Base-by-base conservation (phyloP, 2,888 invertebrate species). In the Onchidella celtica region DNA sequence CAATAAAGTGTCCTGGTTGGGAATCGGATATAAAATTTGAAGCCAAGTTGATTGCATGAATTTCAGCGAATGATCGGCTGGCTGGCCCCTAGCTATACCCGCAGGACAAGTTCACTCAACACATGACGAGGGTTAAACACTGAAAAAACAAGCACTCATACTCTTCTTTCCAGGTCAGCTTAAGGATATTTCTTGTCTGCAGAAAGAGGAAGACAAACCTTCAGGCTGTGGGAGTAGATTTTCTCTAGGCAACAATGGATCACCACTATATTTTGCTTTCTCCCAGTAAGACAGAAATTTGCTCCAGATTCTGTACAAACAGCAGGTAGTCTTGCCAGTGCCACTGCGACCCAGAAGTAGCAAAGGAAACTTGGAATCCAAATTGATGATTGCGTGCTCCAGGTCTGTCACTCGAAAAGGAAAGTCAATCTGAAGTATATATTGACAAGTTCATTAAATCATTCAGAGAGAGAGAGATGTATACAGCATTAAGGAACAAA, bases 241-340 rank as follows among this genome's bases (percentile, higher is more conserved):
- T 6, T 34, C 9, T 32, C 72, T 59, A 68, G 74, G 68, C 24
- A 78, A 38, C 21, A 72, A 34, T 6, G 66, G 59, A 27, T 36
- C 36, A 4, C 27, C 66, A 17, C 6, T 32, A 27, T 27, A 65
- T 59, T 9, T 36, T 29, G 61, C 75, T 29, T 75, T 27, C n/a
- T 75, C 77, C 91, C 91, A 91, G 82, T 91, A 91, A 6, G 82
- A 72, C 34, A 89, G 82, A 84, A 90, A 91, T 32, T 85, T 84
- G 55, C 86, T 86, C 90, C 91, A 91, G 34, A 91, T 83, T 36
- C 91, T 83, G 82, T 91, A 91, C 83, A 91, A 82, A 65, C 91
- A 91, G 72, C 91, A 90, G 0, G 91, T 91, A 17, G 91, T 91
- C 83, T 91, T 91, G 2, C 91, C 91, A 29, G 91, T 91, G 3